Evolutionary conservation across 2,113 vertebrate genomes (phyloP), one percentile per base, ranked within the genome.

Genomic region (Cyanoramphus novaezelandiae): DNA sequence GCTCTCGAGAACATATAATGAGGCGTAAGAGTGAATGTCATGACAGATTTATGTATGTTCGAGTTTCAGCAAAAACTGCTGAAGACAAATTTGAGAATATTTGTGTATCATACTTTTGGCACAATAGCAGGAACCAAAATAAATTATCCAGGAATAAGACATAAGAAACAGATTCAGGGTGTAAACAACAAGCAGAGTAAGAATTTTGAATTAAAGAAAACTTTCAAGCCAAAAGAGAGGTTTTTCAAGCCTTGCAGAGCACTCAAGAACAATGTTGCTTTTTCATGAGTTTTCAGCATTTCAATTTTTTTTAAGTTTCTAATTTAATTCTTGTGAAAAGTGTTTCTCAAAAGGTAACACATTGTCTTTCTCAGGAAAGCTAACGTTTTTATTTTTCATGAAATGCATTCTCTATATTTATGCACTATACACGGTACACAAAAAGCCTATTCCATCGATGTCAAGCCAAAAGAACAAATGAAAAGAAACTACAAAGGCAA

Each of bases 51-150:
- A 95, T 90, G 80, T 93, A 75, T 52, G 35, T 86, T 95, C 63
- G 3, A 92, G 81, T 85, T 94, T 46, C 52, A 79, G 84, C 72
- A 91, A 95, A 93, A 95, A 96, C 43, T 93, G 91, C 79, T 64
- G 86, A 97, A 96, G 93, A 92, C 35, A 68, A 96, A 94, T 94
- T 87, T 90, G 41, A 83, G 93, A 93, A 59, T 94, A 92, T 95
- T 95, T 93, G 75, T 96, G 55, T 82, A 88, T 90, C 69, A 35
- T 87, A 37, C 90, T 92, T 91, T 18, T 96, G 95, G 94, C 91
- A 86, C 89, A 95, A 82, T 18, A 91, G 62, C 85, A 92, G 60
- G 43, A 96, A 92, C 84, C 37, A 90, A 96, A 96, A 96, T 84
- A 90, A 94, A 95, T 94, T 87, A 87, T 77, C 93, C 81, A 88